Conservation (phyloP, 2,797 vertebrate genomes). For the Clarias platycephalus region DNA sequence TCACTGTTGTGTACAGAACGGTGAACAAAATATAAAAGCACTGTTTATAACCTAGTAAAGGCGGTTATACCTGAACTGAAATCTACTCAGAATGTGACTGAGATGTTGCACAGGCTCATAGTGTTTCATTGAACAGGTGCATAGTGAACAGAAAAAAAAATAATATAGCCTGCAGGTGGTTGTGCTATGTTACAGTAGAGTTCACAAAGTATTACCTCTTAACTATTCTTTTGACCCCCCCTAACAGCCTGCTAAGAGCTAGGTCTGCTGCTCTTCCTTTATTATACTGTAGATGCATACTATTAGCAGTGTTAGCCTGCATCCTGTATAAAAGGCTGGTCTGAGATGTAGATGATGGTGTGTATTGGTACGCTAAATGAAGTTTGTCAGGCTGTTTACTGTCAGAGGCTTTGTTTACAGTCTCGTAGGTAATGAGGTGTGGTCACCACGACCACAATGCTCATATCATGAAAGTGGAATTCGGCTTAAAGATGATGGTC, state of each 20-base stretch:
- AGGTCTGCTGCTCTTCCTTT: no score
- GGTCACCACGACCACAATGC: slow-evolving; percentile 21
- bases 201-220: no score
- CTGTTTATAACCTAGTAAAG: background rate
- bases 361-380: slow-evolving; percentile 31
- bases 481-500: slow-evolving; percentile 17
- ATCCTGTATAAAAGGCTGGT: background rate
- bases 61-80: background rate
- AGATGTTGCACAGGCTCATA: background rate
- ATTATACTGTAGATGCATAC: background rate
- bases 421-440: slow-evolving; percentile 46
- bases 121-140: background rate
- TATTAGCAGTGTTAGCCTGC: no score
- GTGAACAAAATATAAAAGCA: background rate
- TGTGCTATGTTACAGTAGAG: no score
- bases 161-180: no score
- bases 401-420: slow-evolving; percentile 46
- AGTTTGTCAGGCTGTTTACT: slow-evolving; percentile 51
- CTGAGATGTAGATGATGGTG: background rate
- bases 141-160: background rate
- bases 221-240: no score
- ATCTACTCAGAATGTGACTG: background rate
- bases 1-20: background rate
- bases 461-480: slow-evolving; percentile 3
- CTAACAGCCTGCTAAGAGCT: background rate